Conservation (phyloP, 2,888 invertebrate species). For the Ochlodes sylvanus region DNA sequence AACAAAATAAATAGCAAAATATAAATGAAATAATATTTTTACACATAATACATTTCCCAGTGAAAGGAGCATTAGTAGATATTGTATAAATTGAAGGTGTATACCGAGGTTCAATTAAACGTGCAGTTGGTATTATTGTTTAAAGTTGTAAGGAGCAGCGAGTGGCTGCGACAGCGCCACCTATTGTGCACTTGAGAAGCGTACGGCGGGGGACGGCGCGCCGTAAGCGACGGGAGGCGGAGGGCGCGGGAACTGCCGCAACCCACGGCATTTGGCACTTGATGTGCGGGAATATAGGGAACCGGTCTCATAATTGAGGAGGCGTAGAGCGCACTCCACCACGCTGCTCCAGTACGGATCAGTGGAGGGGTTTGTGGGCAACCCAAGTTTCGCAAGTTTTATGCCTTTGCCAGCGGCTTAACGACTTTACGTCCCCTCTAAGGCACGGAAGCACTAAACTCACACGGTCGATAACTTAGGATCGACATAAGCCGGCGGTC, state of each 20-base stretch:
- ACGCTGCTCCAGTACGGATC: no score
- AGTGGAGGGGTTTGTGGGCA: no score
- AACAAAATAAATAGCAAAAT: not conserved
- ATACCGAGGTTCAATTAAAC: conserved; percentile 48
- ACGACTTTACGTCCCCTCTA: no score
- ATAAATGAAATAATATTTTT: not conserved
- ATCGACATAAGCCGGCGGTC: no score
- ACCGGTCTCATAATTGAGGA: no score
- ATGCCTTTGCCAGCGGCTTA: no score
- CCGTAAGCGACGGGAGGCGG: conserved; percentile 15
- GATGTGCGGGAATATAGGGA: no score
- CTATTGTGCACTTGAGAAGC: conserved; percentile 53
- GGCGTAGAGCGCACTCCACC: no score
- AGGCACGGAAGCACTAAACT: no score
- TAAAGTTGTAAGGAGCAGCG: conserved; percentile 52
- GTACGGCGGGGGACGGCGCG: conserved; percentile 43
- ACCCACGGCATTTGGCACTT: no score
- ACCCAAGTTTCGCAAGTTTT: no score
- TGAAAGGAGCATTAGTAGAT: not conserved
- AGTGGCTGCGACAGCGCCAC: conserved; percentile 52
- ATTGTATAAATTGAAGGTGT: conserved; percentile 18
- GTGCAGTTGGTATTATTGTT: conserved; percentile 53
- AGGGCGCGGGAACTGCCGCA: not conserved
- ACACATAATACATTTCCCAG: not conserved
- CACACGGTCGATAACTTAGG: no score